phyloP scores from a whole-genome alignment of 2,888 invertebrate genomes.

The Osedax fenrisi region DNA sequence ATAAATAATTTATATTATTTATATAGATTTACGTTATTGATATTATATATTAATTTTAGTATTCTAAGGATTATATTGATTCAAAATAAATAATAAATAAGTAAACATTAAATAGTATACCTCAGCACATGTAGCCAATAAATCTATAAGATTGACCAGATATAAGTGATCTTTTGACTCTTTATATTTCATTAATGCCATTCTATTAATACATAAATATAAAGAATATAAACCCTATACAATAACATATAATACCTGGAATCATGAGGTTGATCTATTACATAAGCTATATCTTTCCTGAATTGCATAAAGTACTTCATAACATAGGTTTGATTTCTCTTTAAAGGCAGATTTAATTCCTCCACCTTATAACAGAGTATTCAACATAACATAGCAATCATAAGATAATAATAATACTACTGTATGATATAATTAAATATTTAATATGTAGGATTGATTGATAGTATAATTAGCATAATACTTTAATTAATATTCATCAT shows the following conservation, averaged over 20 bases:
- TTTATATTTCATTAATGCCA: not conserved
- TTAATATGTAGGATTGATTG: not conserved
- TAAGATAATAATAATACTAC: not conserved
- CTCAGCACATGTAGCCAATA: slow-evolving; percentile 50
- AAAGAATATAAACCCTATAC: not conserved
- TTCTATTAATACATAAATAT: not conserved
- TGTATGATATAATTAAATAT: not conserved
- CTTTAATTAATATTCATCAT: not conserved
- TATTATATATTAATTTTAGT: too few species aligned
- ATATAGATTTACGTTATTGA: too few species aligned
- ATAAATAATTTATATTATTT: too few species aligned
- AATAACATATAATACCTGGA: slow-evolving; percentile 19
- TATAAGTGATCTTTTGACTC: not conserved
- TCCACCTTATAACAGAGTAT: slow-evolving; percentile 18
- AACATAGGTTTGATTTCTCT: slow-evolving; percentile 37
- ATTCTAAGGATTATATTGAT: too few species aligned
- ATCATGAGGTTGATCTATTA: slow-evolving; percentile 33
- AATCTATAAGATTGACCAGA: slow-evolving; percentile 41
- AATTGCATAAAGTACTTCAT: slow-evolving; percentile 37
- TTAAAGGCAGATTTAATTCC: slow-evolving; percentile 35
- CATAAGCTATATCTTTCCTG: slow-evolving; percentile 30
- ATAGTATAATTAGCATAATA: not conserved
- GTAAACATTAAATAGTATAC: too few species aligned
- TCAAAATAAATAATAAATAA: too few species aligned
- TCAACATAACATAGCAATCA: not conserved